A percentile compares a stretch with the other conserved stretches of the same genome.
Evolutionary conservation across 2,113 vertebrate genomes (phyloP).

Genomic region (Tychaedon coryphoeus): DNA sequence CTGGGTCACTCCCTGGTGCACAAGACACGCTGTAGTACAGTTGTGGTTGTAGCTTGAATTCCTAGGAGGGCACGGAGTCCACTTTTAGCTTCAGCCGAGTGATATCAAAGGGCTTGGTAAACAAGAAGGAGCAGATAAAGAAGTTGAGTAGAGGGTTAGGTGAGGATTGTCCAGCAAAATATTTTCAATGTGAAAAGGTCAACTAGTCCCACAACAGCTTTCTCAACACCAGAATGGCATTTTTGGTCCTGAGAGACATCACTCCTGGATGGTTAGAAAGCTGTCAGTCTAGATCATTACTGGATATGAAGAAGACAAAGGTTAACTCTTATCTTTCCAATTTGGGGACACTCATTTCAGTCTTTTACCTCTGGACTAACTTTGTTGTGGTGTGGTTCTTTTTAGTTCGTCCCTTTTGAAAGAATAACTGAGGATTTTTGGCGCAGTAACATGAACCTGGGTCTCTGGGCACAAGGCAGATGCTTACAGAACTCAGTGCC

Average conservation of each 20-base stretch:
- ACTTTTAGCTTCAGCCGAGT: neutral
- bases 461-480: neutral
- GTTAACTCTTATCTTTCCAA: neutral
- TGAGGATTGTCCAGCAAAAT: neutral
- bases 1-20: neutral
- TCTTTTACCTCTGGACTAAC: neutral
- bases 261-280: neutral
- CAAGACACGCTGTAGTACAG: neutral
- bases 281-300: neutral
- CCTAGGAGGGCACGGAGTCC: slow-evolving; percentile 5
- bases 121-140: neutral
- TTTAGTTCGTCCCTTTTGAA: neutral
- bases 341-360: neutral
- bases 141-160: neutral
- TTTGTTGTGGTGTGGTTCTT: neutral
- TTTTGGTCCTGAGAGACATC: neutral
- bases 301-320: neutral
- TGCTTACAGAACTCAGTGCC: neutral
- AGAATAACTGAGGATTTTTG: neutral
- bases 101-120: slow-evolving; percentile 27
- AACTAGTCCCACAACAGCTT: neutral
- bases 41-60: neutral
- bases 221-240: neutral
- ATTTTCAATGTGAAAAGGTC: neutral
- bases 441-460: neutral